Base-by-base conservation (phyloP, 2,797 vertebrate species). In the Chromobotia macracanthus region DNA sequence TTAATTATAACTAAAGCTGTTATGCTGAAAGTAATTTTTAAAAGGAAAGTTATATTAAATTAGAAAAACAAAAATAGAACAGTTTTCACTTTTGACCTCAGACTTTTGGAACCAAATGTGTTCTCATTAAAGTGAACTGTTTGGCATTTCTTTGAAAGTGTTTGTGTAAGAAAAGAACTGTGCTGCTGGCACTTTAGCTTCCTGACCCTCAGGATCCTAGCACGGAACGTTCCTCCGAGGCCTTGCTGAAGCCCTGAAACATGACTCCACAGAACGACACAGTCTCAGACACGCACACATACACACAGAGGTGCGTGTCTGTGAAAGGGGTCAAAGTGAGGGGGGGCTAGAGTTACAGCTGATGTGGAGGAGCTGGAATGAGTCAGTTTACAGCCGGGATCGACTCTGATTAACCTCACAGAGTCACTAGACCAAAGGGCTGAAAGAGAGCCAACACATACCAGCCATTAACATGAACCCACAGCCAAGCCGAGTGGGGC, bases 261-360 rank as follows among this genome's bases (percentile, higher is more conserved):
- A 46, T 11, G 70, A 84, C 31, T 58, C 80, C 65, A 44, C 38
- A 35, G 28, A 53, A 51, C 0, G n/a, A 64, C 70, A 66, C 70
- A 58, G 69, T 55, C 50, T 65, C 23, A n/a, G 11, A 38, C 75
- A 60, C 15, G 21, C 73, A 18, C 72, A 61, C 48, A 63, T 50
- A 44, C 23, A 74, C n/a, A 35, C 35, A 74, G 15, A 41, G 60
- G 79, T 80, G 85, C 64, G 68, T 64, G 65, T 79, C 55, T 79
- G 80, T 76, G 46, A 82, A 79, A 70, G 85, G 69, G 73, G 86
- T 82, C 66, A 75, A 68, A 41, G 71, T 77, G 75, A 21, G 53
- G 68, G 60, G 60, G 56, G 77, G 65, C 48, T 75, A 67, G 63
- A 82, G 70, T 25, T 67, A 80, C 66, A 83, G 68, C 76, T 73